Conservation (phyloP, 2,888 invertebrate species). For the Bombylius discolor region DNA sequence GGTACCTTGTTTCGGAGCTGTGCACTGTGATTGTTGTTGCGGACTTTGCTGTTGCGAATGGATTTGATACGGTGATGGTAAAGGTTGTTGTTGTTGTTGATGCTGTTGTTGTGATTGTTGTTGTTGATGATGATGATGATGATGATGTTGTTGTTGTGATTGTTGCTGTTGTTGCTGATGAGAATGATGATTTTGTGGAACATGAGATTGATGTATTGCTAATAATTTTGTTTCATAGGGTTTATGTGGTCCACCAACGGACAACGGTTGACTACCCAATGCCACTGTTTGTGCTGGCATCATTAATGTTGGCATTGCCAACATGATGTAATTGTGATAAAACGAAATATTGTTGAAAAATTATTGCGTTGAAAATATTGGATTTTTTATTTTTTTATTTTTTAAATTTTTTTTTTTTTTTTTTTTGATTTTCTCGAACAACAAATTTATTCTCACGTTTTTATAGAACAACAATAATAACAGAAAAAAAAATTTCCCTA, state of each 20-base stretch:
- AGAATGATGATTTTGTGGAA: constrained; percentile 25
- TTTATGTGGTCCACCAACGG: constrained; percentile 32
- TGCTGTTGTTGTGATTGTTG: constrained; percentile 35
- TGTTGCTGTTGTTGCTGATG: constrained; percentile 15
- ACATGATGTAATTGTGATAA: constrained; percentile 22
- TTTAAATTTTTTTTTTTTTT: no score
- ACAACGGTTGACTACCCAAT: constrained; percentile 35
- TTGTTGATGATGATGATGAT: constrained; percentile 21
- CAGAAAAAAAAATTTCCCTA: no score
- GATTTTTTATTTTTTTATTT: no score
- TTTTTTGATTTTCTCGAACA: no score
- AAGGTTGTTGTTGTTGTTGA: constrained; percentile 30
- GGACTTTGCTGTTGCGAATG: constrained; percentile 37
- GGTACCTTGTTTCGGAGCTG: constrained; percentile 35
- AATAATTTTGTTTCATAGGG: constrained; percentile 37
- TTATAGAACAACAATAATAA: no score
- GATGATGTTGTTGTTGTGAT: constrained; percentile 23
- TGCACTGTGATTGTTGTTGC: constrained; percentile 28
- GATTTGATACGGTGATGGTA: constrained; percentile 34
- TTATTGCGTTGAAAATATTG: neutral
- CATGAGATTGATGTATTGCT: constrained; percentile 37
- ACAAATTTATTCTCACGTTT: no score
- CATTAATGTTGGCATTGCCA: constrained; percentile 40
- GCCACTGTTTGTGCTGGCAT: constrained; percentile 39
- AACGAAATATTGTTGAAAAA: constrained; percentile 1